Base-by-base conservation (phyloP, 1,140 invertebrate genomes). In the Trichonephila clavipes region DNA sequence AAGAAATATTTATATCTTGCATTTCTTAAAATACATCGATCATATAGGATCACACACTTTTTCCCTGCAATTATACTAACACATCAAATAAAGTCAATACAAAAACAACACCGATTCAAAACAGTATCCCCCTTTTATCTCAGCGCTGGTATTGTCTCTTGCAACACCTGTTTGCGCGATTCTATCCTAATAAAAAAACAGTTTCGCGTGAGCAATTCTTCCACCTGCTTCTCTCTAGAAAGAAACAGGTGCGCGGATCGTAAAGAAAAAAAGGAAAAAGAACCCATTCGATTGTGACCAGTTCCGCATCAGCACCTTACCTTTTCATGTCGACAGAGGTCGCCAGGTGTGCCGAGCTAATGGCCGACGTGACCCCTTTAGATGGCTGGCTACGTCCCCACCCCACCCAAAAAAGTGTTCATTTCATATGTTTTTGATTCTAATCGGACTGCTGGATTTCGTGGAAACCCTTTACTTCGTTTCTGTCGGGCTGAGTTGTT, bases 301-400 rank as follows among this genome's bases (percentile, higher is more conserved):
- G 87, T 88, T 88, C 87, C 87, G 87, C 87, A 88, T 88, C 87
- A 69, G 64, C 62, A 69, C 87, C 64, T 69, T 77, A 44, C 24
- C 64, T 69, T 19, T 34, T 87, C 85, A 18, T 34, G 58, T 72
- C 87, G 62, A 10, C 19, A 59, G 62, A 40, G n/a, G 24, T 88
- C 87, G 62, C 87, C 87, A 88, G 87, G 87, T 88, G 87, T 59
- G 64, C 28, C 51, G 86, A 28, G 86, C 28, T 88, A 88, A 88
- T 88, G 87, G 87, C 87, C 87, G 87, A 12, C 62, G 40, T 88
- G 87, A 88, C 87, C 87, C 87, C 87, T 88, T 88, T 88, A n/a
- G 58, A 19, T 51, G 40, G 16, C 28, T 16, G 34, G 21, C 64
- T 64, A 40, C 51, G 51, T 51, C 87, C 64, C 87, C 58, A 85